A percentile compares a stretch with the other conserved stretches of the same genome.
Conservation (phyloP, 1,140 invertebrate species). For the Apocrypta bakeri region DNA sequence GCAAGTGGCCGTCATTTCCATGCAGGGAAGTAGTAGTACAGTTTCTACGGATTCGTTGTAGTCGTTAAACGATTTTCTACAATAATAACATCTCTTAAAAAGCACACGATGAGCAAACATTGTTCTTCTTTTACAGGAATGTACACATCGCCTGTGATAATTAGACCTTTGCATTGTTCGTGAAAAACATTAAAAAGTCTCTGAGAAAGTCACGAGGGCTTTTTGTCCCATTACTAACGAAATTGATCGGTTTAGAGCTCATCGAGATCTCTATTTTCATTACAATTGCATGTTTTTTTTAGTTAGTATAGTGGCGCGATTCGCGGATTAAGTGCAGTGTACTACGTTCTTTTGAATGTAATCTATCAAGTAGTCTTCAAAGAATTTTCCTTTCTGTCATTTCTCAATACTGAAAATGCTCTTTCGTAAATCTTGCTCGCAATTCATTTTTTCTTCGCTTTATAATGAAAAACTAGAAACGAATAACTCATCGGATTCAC, state of each 20-base stretch:
- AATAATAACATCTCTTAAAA: constrained; percentile 4
- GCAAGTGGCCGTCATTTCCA: background rate
- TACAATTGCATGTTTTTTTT: background rate
- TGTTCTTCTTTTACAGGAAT: background rate
- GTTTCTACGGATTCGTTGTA: background rate
- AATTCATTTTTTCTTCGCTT: too few relatives aligned
- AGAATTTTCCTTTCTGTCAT: background rate
- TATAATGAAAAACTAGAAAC: too few relatives aligned
- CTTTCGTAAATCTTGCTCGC: too few relatives aligned
- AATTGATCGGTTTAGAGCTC: background rate
- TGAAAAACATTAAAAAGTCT: background rate
- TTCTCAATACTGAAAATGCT: background rate
- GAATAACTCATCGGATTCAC: too few relatives aligned
- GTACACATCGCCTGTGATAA: too few relatives aligned
- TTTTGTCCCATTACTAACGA: background rate
- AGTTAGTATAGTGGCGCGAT: background rate
- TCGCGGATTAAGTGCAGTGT: too few relatives aligned
- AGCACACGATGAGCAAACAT: constrained; percentile 18
- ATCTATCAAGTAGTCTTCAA: background rate
- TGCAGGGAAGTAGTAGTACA: background rate
- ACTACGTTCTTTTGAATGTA: too few relatives aligned
- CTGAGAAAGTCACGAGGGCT: constrained; percentile 7
- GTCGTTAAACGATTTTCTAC: background rate
- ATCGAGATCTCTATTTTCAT: background rate
- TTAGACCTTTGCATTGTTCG: too few relatives aligned